phyloP scores from a whole-genome alignment of 2,113 vertebrate genomes.

The Hippopotamus amphibius region DNA sequence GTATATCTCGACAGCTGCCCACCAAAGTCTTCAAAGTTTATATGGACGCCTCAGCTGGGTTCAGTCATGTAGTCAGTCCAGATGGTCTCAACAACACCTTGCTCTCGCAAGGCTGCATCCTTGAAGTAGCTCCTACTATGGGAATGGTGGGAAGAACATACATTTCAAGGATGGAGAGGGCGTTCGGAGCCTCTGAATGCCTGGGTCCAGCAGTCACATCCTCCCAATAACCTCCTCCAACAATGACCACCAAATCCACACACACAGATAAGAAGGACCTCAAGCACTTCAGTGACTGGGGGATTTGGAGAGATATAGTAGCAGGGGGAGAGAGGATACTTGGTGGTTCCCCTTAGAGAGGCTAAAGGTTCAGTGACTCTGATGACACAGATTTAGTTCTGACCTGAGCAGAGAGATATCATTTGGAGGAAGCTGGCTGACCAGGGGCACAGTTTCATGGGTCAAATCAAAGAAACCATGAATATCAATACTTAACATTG shows the following conservation, averaged over 20 bases:
- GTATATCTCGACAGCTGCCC: neutral
- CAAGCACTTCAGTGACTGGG: neutral
- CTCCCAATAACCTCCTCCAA: neutral
- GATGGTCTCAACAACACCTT: neutral
- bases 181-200: neutral
- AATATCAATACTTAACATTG: neutral
- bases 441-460: neutral
- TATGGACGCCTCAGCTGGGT: neutral
- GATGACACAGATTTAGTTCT: neutral
- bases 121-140: neutral
- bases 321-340: neutral
- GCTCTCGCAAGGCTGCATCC: neutral
- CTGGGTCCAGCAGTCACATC: neutral
- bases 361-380: neutral
- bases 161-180: neutral
- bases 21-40: neutral
- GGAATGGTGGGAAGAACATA: neutral
- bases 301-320: neutral
- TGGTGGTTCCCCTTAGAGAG: neutral
- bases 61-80: neutral
- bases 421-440: neutral
- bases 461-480: neutral
- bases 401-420: neutral
- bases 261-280: neutral
- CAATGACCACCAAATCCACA: neutral